A percentile compares a stretch with the other conserved stretches of the same genome.
Conservation (phyloP, 2,797 vertebrate species). For the Aulostomus chinensis region DNA sequence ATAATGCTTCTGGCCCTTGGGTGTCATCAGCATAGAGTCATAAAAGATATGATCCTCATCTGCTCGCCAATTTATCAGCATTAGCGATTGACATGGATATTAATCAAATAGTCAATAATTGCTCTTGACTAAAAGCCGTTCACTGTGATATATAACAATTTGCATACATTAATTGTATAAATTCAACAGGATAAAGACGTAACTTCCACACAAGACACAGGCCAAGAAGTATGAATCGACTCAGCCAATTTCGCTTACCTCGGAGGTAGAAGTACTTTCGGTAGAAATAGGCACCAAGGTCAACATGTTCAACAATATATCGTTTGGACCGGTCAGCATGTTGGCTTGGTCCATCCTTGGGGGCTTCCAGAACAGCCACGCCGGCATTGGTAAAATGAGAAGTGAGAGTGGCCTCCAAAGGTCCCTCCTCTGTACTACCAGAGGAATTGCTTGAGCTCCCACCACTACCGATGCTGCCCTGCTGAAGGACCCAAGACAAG, state of each 20-base stretch:
- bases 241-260: conserved; percentile 80
- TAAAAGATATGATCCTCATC: too few relatives aligned
- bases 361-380: conserved; percentile 92
- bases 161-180: too few relatives aligned
- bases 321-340: conserved; percentile 92
- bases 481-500: conserved; percentile 52
- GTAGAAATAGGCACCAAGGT: conserved; percentile 96
- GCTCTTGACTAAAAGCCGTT: too few relatives aligned
- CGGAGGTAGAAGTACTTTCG: conserved; percentile 97
- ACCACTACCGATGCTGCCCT: conserved; percentile 88
- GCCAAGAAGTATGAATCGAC: too few relatives aligned
- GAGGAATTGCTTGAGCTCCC: conserved; percentile 88
- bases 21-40: too few relatives aligned
- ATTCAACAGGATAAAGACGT: too few relatives aligned
- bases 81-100: too few relatives aligned
- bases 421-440: conserved; percentile 87
- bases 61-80: too few relatives aligned
- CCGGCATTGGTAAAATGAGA: conserved; percentile 96
- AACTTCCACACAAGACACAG: too few relatives aligned
- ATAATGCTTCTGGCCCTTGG: too few relatives aligned
- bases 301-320: conserved; percentile 95
- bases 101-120: too few relatives aligned
- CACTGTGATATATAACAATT: too few relatives aligned
- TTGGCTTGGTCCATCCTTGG: conserved; percentile 89
- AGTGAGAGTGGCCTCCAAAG: conserved; percentile 88